Evolutionary conservation across 2,888 invertebrate species (phyloP).

Genomic region (Drosophila monieri): DNA sequence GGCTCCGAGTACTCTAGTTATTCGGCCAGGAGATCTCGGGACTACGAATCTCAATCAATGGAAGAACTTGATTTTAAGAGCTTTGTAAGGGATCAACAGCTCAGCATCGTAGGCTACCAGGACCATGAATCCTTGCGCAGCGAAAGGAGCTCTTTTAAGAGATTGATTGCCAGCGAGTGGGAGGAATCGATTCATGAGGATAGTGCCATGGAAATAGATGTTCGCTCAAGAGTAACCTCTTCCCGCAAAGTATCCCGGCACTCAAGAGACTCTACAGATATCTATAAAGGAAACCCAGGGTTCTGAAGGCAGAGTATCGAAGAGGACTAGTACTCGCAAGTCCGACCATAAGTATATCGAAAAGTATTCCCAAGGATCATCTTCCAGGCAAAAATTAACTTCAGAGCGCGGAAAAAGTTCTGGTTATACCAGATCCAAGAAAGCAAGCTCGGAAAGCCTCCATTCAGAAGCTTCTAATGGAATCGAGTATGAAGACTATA

Average conservation of each 20-base stretch:
- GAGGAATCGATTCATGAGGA: neutral
- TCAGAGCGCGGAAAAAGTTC: neutral
- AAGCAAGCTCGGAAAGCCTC: neutral
- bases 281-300: neutral
- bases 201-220: neutral
- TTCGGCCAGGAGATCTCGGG: neutral
- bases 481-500: neutral
- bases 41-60: neutral
- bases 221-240: neutral
- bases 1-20: conserved; percentile 16
- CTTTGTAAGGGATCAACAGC: conserved; percentile 20
- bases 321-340: neutral
- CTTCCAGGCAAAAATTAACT: neutral
- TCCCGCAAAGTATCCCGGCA: neutral
- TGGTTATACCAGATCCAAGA: conserved; percentile 5
- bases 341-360: neutral
- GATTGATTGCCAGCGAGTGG: conserved; percentile 6
- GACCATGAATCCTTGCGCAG: neutral
- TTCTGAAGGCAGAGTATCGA: neutral
- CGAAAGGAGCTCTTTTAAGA: conserved; percentile 4
- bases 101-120: conserved; percentile 8
- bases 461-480: neutral
- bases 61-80: conserved; percentile 1
- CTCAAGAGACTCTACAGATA: neutral
- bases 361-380: neutral